Conservation (phyloP, 2,113 vertebrate species). For the Proteles cristata region DNA sequence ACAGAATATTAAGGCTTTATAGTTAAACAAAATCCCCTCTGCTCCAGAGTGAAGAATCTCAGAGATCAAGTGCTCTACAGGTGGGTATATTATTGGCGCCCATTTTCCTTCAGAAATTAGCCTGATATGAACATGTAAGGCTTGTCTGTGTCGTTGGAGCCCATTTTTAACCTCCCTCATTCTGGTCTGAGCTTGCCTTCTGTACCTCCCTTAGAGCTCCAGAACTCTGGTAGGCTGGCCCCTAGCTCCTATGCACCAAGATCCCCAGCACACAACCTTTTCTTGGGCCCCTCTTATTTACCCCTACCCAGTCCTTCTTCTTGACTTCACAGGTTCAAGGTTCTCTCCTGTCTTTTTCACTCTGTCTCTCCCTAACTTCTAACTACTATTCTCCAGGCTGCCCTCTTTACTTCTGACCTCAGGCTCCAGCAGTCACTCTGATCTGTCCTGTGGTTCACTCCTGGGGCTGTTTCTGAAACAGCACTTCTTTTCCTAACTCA, state of each 20-base stretch:
- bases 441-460: neutral
- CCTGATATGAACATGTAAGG: neutral
- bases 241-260: neutral
- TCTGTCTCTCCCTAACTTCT: neutral
- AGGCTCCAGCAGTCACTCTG: neutral
- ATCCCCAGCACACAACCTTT: neutral
- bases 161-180: neutral
- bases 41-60: neutral
- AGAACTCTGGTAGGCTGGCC: neutral
- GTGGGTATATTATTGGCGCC: neutral
- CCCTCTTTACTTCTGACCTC: neutral
- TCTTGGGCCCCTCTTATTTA: neutral
- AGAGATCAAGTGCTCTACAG: neutral
- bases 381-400: neutral
- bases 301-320: neutral
- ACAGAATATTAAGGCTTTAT: neutral
- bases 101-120: conserved; percentile 46
- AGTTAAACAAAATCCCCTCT: neutral
- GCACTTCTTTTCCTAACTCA: neutral
- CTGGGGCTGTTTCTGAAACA: neutral
- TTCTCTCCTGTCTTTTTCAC: neutral
- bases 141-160: neutral
- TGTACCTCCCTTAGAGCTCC: neutral
- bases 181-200: neutral
- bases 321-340: neutral